Percentiles rank a stretch among this genome's conserved stretches.
Evolutionary conservation across 2,113 vertebrate species (phyloP).

Genomic region (Platichthys flesus): DNA sequence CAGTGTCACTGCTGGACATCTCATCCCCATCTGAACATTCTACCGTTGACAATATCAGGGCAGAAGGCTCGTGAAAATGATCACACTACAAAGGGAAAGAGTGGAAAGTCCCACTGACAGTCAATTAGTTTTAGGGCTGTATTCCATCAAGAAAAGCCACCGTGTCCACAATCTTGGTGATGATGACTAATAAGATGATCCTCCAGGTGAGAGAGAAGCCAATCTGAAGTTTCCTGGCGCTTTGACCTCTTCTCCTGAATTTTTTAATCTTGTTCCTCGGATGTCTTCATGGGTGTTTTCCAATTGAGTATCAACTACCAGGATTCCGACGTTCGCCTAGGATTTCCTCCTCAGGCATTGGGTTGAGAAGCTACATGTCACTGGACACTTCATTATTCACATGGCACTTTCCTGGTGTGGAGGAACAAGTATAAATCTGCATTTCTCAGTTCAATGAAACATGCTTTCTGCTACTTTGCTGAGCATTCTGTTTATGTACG

Average conservation of each 20-base stretch:
- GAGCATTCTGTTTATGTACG: conserved; percentile 27
- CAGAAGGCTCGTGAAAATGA: conserved; percentile 25
- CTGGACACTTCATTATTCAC: conserved; percentile 13
- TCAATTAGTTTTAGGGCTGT: conserved; percentile 30
- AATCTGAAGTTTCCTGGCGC: conserved; percentile 11
- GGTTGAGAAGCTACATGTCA: conserved; percentile 29
- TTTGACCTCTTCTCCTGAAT: conserved; percentile 13
- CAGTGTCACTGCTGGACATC: conserved; percentile 31
- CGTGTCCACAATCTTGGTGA: conserved; percentile 9
- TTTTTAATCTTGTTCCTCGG: conserved; percentile 10
- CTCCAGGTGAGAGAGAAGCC: conserved; percentile 21
- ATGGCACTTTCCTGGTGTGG: conserved; percentile 26
- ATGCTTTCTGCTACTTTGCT: conserved; percentile 60
- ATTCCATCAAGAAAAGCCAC: conserved; percentile 37
- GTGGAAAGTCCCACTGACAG: conserved; percentile 57
- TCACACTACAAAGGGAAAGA: conserved; percentile 13
- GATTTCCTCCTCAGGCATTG: conserved; percentile 28
- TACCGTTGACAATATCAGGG: not conserved
- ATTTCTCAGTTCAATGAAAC: conserved; percentile 52
- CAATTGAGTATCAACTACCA: conserved; percentile 2
- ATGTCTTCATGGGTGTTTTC: conserved; percentile 6
- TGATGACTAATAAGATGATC: conserved; percentile 33
- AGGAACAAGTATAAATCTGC: conserved; percentile 35
- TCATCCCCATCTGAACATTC: conserved; percentile 19
- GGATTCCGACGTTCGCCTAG: conserved; percentile 16